Evolutionary conservation across 2,113 vertebrate genomes (phyloP), one percentile per base, ranked within the genome.

Genomic region (Psittacara wagleri): DNA sequence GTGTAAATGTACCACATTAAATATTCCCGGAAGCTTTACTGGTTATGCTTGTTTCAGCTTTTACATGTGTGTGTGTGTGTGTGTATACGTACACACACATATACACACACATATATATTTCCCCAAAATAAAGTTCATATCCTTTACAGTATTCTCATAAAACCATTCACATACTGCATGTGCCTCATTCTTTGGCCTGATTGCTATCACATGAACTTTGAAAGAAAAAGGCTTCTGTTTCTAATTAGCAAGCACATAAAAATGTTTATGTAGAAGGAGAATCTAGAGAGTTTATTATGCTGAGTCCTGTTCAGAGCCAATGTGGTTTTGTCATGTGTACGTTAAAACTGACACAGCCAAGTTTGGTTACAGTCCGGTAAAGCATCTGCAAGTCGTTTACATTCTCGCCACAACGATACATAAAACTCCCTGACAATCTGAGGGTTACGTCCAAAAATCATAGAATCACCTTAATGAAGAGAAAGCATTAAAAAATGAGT

Each of bases 311-410:
- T 90, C 72, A 86, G 90, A 96, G 70, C 82, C 85, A 84, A 74
- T 17, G 67, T 44, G 72, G 69, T 91, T 97, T 86, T 74, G 92
- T 88, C 46, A 67, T 95, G 74, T 75, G 74, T 68, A 67, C 69
- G 88, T 91, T 95, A 95, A 94, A 89, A 94, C 31, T 70, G 86
- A 95, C 96, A 83, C 35, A 70, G 96, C 94, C 95, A 93, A 91
- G 43, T 94, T 49, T 78, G 85, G 95, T 95, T 90, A 76, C 84
- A 83, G 83, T 80, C 86, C 20, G 1, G 35, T 8, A 51, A 86
- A 96, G 89, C 96, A 97, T 94, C 97, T 97, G 97, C 78, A 84
- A 90, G 17, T 81, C 84, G 92, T 97, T 96, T 84, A 83, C 86
- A 64, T 94, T 86, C 79, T 92, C 94, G 63, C 48, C 91, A 90